Evolutionary conservation across 2,888 invertebrate species (phyloP).

Genomic region (Chesias legatella): DNA sequence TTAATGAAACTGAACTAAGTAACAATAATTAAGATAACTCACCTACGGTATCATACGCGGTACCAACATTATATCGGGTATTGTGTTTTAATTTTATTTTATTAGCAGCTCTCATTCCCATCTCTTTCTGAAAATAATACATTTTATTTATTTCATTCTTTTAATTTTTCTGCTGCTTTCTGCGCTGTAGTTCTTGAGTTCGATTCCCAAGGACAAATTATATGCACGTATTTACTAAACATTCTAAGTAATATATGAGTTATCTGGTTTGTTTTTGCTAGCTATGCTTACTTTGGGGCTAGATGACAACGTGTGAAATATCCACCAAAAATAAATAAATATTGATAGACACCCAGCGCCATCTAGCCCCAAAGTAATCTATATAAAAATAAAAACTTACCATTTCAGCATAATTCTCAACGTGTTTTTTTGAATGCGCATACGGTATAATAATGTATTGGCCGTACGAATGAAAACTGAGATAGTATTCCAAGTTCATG

Average conservation of each 20-base stretch:
- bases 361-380: no score
- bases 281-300: no score
- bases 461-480: constrained; percentile 84
- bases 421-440: constrained; percentile 50
- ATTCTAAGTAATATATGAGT: no score
- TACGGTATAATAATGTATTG: constrained; percentile 82
- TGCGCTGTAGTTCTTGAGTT: no score
- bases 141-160: constrained; percentile 1
- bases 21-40: constrained; percentile 22
- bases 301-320: no score
- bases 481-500: constrained; percentile 66
- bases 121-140: constrained; percentile 39
- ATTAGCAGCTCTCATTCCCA: constrained; percentile 32
- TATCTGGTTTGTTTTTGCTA: no score
- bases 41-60: constrained; percentile 62
- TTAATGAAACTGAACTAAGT: no score
- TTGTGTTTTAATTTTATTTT: constrained; percentile 32
- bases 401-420: constrained; percentile 60
- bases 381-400: constrained; percentile 43
- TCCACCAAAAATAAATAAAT: no score
- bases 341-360: no score
- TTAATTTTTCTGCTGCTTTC: background rate
- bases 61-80: constrained; percentile 49
- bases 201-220: no score
- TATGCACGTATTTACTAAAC: no score